These are phyloP conservation scores for Micronisus gabar DNA, from an alignment of 2,113 vertebrate genomes.

Conservation along the genomic window DNA sequence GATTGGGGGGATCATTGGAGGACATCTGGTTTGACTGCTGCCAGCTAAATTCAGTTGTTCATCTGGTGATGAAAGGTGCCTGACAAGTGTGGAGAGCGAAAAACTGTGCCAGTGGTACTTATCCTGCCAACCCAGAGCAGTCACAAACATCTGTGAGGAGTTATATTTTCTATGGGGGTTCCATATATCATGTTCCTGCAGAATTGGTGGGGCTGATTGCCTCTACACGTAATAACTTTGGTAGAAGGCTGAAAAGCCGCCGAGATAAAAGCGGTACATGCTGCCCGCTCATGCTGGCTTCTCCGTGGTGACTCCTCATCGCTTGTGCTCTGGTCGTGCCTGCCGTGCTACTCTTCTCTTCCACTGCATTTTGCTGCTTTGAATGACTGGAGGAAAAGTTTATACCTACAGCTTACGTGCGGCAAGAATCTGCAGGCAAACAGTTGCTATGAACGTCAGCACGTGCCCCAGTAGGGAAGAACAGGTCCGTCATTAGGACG, in stretches of 20 bases:
- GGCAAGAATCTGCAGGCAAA: neutral
- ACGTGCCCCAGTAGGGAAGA: rapidly evolving
- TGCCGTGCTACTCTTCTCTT: neutral
- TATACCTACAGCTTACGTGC: neutral
- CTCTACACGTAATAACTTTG: neutral
- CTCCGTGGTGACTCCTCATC: neutral
- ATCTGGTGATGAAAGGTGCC: neutral
- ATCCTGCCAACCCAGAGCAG: neutral
- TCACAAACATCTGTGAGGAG: neutral
- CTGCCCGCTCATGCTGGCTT: neutral
- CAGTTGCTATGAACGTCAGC: neutral
- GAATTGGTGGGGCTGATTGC: neutral
- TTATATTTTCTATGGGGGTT: neutral
- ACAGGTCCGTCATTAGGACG: neutral
- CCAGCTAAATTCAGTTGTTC: neutral
- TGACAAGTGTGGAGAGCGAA: neutral
- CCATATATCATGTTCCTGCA: neutral
- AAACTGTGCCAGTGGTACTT: neutral
- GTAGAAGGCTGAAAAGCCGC: neutral
- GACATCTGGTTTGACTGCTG: neutral
- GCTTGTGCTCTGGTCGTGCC: neutral
- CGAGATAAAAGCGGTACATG: rapidly evolving
- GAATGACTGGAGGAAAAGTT: neutral
- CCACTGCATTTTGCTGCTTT: neutral
- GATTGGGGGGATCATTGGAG: rapidly evolving